These are phyloP conservation scores for Notocelia uddmanniana DNA, from an alignment of 2,888 invertebrate genomes.

Conservation along the genomic window DNA sequence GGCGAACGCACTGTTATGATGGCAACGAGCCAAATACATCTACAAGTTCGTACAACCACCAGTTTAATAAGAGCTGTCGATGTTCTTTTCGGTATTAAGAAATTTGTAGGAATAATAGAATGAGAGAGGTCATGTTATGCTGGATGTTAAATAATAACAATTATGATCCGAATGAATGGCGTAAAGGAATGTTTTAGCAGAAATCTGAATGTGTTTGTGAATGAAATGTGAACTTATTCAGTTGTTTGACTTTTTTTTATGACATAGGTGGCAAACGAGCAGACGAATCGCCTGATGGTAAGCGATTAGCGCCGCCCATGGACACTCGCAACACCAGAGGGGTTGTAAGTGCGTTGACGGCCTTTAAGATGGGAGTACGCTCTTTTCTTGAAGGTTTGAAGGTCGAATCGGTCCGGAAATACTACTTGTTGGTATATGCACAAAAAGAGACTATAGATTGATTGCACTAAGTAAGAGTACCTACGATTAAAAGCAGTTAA, in stretches of 20 bases:
- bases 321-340: no score
- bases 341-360: no score
- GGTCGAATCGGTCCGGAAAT: no score
- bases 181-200: slow-evolving; percentile 37
- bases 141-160: slow-evolving; percentile 42
- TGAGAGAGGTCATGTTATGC: slow-evolving; percentile 27
- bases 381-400: no score
- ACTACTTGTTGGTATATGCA: slow-evolving; percentile 18
- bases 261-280: no score
- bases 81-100: slow-evolving; percentile 10
- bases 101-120: slow-evolving; percentile 25
- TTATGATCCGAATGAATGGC: slow-evolving; percentile 44
- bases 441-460: not conserved
- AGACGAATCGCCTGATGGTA: no score
- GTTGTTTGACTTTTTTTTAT: no score
- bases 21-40: slow-evolving; percentile 58
- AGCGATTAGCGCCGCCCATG: no score
- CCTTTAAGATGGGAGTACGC: no score
- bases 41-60: slow-evolving; percentile 49
- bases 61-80: slow-evolving; percentile 41
- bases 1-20: slow-evolving; percentile 60
- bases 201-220: slow-evolving; percentile 36
- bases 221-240: not conserved
- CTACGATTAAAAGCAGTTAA: no score
- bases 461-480: not conserved